Conservation (phyloP, 2,113 vertebrate species). For the Oceanites oceanicus region DNA sequence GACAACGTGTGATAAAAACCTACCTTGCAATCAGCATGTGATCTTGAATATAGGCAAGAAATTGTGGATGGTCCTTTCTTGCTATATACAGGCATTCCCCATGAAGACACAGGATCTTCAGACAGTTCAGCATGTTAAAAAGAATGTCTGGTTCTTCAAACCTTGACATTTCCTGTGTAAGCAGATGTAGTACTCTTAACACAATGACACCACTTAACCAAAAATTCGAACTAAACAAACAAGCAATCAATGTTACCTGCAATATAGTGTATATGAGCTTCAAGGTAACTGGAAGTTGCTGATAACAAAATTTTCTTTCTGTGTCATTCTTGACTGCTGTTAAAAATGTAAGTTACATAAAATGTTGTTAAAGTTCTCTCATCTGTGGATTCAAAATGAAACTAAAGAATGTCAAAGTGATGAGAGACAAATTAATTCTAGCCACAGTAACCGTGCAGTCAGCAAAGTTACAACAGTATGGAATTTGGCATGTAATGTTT, state of each 20-base stretch:
- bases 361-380: background rate
- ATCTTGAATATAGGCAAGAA: slow-evolving; percentile 93
- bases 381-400: background rate
- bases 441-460: background rate
- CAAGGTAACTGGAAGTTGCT: slow-evolving; percentile 93
- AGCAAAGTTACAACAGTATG: background rate
- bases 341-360: slow-evolving; percentile 49
- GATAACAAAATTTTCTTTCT: slow-evolving; percentile 92
- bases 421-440: background rate
- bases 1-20: background rate
- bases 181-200: background rate
- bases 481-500: background rate
- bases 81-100: slow-evolving; percentile 94
- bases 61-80: slow-evolving; percentile 92
- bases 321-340: slow-evolving; percentile 90
- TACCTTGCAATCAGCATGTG: slow-evolving; percentile 97
- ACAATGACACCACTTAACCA: background rate
- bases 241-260: slow-evolving; percentile 81
- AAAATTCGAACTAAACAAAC: slow-evolving; percentile 12
- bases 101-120: slow-evolving; percentile 95
- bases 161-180: slow-evolving; percentile 91
- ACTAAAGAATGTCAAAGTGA: background rate
- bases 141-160: slow-evolving; percentile 99
- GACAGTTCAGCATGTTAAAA: slow-evolving; percentile 97
- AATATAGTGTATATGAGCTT: slow-evolving; percentile 96